These are phyloP conservation scores for Euura lappo DNA, from an alignment of 1,140 invertebrate species.

Conservation along the genomic window DNA sequence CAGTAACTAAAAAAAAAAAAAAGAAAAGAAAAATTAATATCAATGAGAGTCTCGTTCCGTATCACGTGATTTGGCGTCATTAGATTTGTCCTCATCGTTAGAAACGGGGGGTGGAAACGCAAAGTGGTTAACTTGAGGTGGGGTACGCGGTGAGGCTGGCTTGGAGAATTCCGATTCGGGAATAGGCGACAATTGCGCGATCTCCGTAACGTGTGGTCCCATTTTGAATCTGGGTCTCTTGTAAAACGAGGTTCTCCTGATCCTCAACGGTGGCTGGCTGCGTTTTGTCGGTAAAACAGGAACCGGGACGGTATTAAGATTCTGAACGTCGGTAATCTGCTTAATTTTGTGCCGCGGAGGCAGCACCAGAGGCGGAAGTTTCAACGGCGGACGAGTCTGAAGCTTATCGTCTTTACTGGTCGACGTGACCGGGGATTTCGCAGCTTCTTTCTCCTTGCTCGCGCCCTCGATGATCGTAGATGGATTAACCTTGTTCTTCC, in stretches of 20 bases:
- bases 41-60: not conserved
- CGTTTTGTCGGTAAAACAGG: conserved; percentile 31
- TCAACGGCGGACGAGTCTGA: conserved; percentile 40
- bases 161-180: conserved; percentile 77
- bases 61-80: too few relatives aligned
- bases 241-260: conserved; percentile 40
- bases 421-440: conserved; percentile 55
- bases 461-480: conserved; percentile 26
- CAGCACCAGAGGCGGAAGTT: conserved; percentile 29
- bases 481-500: conserved; percentile 44
- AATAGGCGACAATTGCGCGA: conserved; percentile 71
- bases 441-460: conserved; percentile 29
- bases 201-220: conserved; percentile 53
- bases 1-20: not conserved
- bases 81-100: too few relatives aligned
- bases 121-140: conserved; percentile 50
- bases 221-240: conserved; percentile 52
- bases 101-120: conserved; percentile 39
- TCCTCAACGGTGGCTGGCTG: conserved; percentile 41
- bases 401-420: not conserved
- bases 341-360: conserved; percentile 13
- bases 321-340: conserved; percentile 4
- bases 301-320: conserved; percentile 18
- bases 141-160: conserved; percentile 68
- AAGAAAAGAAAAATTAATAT: conserved; percentile 12